Evolutionary conservation across 2,888 invertebrate species (phyloP).

Genomic region (Lycocerus yunnanus): DNA sequence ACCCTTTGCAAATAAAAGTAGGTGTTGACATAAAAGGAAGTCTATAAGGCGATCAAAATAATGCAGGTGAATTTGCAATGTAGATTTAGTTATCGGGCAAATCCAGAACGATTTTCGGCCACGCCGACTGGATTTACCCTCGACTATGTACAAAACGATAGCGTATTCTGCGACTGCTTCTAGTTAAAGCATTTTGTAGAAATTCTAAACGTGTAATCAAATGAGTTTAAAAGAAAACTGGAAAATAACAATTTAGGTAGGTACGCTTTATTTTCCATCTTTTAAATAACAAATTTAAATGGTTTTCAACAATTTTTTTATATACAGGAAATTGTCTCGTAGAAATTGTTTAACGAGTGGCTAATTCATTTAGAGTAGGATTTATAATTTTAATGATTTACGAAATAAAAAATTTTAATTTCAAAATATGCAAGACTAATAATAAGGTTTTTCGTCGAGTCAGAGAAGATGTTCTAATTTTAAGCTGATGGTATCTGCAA

Average conservation of each 20-base stretch:
- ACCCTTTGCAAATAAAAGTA: slow-evolving; percentile 7
- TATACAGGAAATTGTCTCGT: no score
- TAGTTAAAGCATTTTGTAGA: background rate
- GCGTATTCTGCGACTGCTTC: slow-evolving; percentile 12
- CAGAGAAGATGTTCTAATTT: no score
- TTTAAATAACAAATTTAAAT: background rate
- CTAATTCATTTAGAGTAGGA: no score
- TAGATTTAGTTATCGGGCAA: slow-evolving; percentile 29
- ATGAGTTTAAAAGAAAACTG: background rate
- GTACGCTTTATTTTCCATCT: background rate
- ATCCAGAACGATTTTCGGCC: slow-evolving; percentile 31
- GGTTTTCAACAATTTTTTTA: background rate
- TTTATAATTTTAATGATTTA: no score
- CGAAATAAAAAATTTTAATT: no score
- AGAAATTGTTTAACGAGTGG: no score
- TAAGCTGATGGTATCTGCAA: no score
- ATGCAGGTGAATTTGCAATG: slow-evolving; percentile 31
- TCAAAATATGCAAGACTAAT: no score
- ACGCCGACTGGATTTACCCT: slow-evolving; percentile 21
- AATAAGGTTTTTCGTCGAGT: no score
- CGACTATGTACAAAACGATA: slow-evolving; percentile 19
- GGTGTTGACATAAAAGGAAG: slow-evolving; percentile 30
- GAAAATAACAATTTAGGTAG: background rate
- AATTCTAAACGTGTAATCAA: background rate
- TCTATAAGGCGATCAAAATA: slow-evolving; percentile 31